These are phyloP conservation scores for Halictus quadricinctus DNA, from an alignment of 2,888 invertebrate species.

Conservation along the genomic window DNA sequence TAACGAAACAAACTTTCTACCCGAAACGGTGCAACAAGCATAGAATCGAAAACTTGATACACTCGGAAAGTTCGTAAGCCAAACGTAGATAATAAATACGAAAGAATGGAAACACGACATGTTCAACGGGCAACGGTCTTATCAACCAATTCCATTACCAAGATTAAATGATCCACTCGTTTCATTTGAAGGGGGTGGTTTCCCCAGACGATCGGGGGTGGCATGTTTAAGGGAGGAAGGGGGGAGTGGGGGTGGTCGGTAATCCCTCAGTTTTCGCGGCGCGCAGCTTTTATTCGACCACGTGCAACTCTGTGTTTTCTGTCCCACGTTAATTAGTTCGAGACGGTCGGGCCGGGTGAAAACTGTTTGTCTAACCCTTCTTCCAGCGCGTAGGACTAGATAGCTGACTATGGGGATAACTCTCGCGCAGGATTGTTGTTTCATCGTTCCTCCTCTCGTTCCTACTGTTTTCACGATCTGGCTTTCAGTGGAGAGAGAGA, in stretches of 20 bases:
- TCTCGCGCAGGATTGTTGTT: conserved; percentile 76
- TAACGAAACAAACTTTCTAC: background rate
- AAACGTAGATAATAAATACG: background rate
- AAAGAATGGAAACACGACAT: background rate
- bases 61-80: background rate
- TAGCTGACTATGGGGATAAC: conserved; percentile 66
- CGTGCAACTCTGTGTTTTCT: conserved; percentile 41
- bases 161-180: conserved; percentile 53
- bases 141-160: conserved; percentile 51
- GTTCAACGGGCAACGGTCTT: background rate
- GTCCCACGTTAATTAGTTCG: conserved; percentile 79
- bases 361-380: conserved; percentile 78
- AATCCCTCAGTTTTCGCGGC: conserved; percentile 54
- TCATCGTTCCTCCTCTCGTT: conserved; percentile 53
- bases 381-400: conserved; percentile 60
- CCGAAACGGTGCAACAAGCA: background rate
- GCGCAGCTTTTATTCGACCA: conserved; percentile 54
- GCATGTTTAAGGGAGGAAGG: conserved; percentile 5
- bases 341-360: conserved; percentile 73
- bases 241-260: background rate
- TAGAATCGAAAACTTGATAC: background rate
- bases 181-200: conserved; percentile 7
- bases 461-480: conserved; percentile 16
- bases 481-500: conserved; percentile 4
- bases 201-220: conserved; percentile 36